Evolutionary conservation across 2,888 invertebrate species (phyloP).

Genomic region (Globia sparganii): DNA sequence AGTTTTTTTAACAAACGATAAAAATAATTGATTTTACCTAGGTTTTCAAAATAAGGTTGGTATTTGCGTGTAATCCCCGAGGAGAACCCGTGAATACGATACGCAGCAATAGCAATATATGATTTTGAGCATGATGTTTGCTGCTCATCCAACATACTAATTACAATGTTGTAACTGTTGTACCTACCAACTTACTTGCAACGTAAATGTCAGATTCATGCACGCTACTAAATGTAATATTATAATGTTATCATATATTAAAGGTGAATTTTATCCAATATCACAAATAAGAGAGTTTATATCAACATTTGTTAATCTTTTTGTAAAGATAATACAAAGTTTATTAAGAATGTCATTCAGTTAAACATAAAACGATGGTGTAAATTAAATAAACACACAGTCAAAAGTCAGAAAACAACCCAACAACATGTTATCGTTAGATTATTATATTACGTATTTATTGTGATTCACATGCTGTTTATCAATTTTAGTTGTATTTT

Average conservation of each 20-base stretch:
- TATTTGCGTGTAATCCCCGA: not conserved
- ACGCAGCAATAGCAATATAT: not conserved
- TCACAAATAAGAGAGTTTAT: too few relatives aligned
- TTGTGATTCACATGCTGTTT: not conserved
- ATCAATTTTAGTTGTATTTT: not conserved
- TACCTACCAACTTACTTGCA: not conserved
- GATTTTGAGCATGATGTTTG: not conserved
- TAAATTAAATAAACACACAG: too few relatives aligned
- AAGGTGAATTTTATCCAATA: too few relatives aligned
- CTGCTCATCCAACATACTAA: conserved; percentile 17
- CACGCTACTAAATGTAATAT: conserved; percentile 16
- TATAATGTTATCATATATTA: not conserved
- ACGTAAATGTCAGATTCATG: conserved; percentile 41
- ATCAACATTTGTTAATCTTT: too few relatives aligned
- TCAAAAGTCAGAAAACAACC: too few relatives aligned
- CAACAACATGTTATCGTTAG: not conserved
- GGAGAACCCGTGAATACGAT: not conserved
- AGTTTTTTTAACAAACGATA: not conserved
- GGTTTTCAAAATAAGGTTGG: not conserved
- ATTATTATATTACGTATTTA: not conserved
- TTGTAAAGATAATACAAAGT: too few relatives aligned
- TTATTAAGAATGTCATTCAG: too few relatives aligned
- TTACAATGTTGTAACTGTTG: conserved; percentile 23
- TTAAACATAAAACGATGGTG: too few relatives aligned
- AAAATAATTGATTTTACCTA: not conserved